These are phyloP conservation scores for Silurus meridionalis DNA, from an alignment of 2,113 vertebrate species.

Conservation along the genomic window DNA sequence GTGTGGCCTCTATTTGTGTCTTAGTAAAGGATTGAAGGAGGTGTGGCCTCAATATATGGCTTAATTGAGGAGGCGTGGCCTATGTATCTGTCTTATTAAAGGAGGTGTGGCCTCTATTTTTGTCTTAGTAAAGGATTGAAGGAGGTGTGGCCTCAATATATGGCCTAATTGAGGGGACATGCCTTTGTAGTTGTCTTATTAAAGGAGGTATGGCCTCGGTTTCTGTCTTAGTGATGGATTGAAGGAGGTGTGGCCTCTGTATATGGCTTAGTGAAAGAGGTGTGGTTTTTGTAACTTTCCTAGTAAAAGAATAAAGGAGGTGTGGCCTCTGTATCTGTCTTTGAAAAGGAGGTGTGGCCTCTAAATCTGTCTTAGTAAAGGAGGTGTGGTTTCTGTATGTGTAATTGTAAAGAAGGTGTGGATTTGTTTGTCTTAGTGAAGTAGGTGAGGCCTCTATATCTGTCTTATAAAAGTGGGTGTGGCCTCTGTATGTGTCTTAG, in stretches of 20 bases:
- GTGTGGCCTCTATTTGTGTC: not conserved
- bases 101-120: not conserved
- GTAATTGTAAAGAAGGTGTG: no score
- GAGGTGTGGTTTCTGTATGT: not conserved
- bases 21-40: no score
- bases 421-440: no score
- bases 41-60: not conserved
- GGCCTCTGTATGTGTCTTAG: not conserved
- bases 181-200: not conserved
- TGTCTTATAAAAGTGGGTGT: conserved; percentile 61
- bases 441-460: no score
- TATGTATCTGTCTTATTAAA: not conserved
- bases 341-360: not conserved
- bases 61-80: not conserved
- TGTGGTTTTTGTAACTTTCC: no score
- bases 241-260: not conserved
- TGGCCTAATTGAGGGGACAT: not conserved
- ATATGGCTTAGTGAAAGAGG: not conserved
- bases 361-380: not conserved
- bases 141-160: not conserved
- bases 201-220: not conserved
- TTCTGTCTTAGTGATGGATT: not conserved
- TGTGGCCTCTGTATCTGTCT: not conserved
- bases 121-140: not conserved
- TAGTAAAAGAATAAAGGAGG: not conserved